Evolutionary conservation across 1,140 invertebrate species (phyloP).

Genomic region (honey bee (Apis mellifera)): Amel_HAv3.1 CM009943.2:4225001-4225500

Average conservation of each 20-base stretch:
- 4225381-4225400: too few species aligned
- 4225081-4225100: constrained; percentile 47
- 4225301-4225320: too few species aligned
- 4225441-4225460: too few species aligned
- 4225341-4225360: too few species aligned
- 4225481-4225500: too few species aligned
- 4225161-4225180: neutral
- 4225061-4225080: constrained; percentile 75
- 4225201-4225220: neutral
- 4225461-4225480: too few species aligned
- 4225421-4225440: too few species aligned
- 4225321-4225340: too few species aligned
- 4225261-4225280: too few species aligned
- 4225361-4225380: too few species aligned
- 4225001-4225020: constrained; percentile 70
- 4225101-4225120: constrained; percentile 16
- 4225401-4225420: too few species aligned
- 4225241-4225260: neutral
- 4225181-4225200: neutral
- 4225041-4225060: constrained; percentile 74
- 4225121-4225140: constrained; percentile 50
- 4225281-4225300: too few species aligned
- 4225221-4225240: neutral
- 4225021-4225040: constrained; percentile 75
- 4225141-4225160: constrained; percentile 41